These are phyloP conservation scores for Salarias fasciatus DNA, from an alignment of 2,797 vertebrate species.

Conservation along the genomic window DNA sequence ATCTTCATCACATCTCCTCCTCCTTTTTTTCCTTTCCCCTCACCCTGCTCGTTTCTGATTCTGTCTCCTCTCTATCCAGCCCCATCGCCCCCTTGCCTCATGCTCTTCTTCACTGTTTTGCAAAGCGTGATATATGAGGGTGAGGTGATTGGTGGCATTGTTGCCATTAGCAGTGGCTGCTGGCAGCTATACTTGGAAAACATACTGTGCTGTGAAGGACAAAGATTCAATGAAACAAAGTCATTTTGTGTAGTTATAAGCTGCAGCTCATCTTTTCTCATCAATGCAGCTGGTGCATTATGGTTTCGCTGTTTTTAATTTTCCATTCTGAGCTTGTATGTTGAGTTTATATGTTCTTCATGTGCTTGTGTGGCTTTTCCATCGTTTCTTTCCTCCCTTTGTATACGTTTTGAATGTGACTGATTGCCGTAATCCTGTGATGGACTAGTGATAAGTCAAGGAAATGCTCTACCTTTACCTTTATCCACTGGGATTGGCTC, in stretches of 20 bases:
- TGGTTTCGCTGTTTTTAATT: conserved; percentile 18
- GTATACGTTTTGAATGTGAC: no score
- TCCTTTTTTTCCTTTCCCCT: conserved; percentile 2
- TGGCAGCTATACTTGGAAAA: conserved; percentile 25
- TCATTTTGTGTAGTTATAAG: conserved; percentile 40
- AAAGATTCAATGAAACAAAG: conserved; percentile 37
- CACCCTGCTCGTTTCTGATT: no score
- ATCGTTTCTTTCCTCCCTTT: no score
- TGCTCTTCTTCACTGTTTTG: conserved; percentile 13
- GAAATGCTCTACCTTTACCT: no score
- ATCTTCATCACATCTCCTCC: conserved; percentile 39
- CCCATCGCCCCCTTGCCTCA: not conserved
- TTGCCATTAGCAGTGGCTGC: conserved; percentile 16
- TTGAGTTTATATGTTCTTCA: no score
- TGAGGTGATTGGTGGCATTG: conserved; percentile 15
- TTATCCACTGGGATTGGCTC: no score
- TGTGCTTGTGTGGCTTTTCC: no score
- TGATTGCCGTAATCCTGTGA: no score
- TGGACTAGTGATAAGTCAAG: no score
- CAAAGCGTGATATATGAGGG: conserved; percentile 1
- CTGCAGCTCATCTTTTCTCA: conserved; percentile 38
- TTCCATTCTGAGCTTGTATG: no score
- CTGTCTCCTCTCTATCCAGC: not conserved
- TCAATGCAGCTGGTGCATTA: conserved; percentile 38
- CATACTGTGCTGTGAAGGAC: conserved; percentile 48